Conservation (phyloP, 2,113 vertebrate species). For the Platanista minor region DNA sequence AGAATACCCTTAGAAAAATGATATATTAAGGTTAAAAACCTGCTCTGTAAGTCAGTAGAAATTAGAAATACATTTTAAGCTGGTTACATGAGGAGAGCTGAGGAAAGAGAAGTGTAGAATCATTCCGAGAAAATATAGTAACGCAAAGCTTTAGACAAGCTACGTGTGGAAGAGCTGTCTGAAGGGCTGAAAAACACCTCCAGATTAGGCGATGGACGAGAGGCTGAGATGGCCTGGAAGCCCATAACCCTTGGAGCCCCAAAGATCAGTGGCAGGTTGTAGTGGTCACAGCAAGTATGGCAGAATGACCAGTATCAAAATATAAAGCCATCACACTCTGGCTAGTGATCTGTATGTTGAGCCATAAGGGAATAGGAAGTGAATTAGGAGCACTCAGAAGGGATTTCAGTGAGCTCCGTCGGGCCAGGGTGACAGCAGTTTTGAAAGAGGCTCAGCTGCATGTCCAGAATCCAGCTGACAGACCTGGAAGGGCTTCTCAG, state of each 20-base stretch:
- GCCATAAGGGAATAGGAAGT: neutral
- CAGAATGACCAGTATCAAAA: neutral
- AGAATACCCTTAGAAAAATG: constrained; percentile 2
- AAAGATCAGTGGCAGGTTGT: neutral
- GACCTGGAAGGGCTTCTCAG: constrained; percentile 1
- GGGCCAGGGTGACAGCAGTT: neutral
- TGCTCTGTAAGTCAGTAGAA: neutral
- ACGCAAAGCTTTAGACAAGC: neutral
- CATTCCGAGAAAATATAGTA: neutral
- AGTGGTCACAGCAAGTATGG: neutral
- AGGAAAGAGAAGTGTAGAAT: neutral
- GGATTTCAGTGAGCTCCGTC: neutral
- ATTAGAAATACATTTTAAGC: neutral
- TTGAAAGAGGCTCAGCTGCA: neutral
- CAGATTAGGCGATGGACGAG: neutral
- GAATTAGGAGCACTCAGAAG: neutral
- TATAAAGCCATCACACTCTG: neutral
- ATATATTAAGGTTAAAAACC: neutral
- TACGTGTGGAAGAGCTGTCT: neutral
- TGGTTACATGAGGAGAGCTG: neutral
- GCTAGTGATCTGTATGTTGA: neutral
- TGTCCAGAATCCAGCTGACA: neutral
- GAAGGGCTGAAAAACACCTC: neutral
- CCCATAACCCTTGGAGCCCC: fast-evolving
- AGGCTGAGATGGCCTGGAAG: neutral